Evolutionary conservation across 2,888 invertebrate genomes (phyloP), one percentile per base, ranked within the genome.

Genomic region (Rhagonycha lutea): DNA sequence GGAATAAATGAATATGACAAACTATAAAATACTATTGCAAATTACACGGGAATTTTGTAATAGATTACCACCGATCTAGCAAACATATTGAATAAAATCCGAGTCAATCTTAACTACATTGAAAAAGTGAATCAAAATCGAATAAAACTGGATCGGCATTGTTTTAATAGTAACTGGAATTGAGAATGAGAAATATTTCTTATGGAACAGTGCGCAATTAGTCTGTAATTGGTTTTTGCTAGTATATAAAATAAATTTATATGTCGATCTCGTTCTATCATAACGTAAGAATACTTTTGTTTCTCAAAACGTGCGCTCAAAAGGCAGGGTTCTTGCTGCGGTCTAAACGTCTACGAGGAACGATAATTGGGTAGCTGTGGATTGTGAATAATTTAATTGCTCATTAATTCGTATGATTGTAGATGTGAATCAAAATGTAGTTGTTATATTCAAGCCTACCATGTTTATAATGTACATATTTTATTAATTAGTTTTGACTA

Each of bases 331-430:
- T n/a, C 32, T 24, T 60, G 67, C 47, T 78, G 77, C 74, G 77
- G 77, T 78, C 73, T 75, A 70, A 78, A 75, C 72, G 71, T 78
- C 78, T 78, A 78, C 70, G 75, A 73, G 75, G 73, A 78, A 78
- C 85, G 83, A 84, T 86, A 86, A 86, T 86, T 86, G 86, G 86
- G 85, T 85, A 85, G 83, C 84, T 82, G 82, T 81, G 85, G 85
- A 84, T 85, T 81, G 81, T 80, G 84, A 84, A 85, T 86, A 86
- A 86, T 85, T 85, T 86, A 86, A 86, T 86, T 86, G 86, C 85
- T 86, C 86, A 86, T 86, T 86, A 86, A 86, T 83, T 85, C 84
- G 83, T 84, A 83, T 82, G 81, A 77, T 76, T 76, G 78, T 76
- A 76, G 75, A 75, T 71, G 76, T 78, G 79, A 69, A 77, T 75